These are phyloP conservation scores for Condylura cristata DNA, from an alignment of 2,113 vertebrate species.

Conservation along the genomic window DNA sequence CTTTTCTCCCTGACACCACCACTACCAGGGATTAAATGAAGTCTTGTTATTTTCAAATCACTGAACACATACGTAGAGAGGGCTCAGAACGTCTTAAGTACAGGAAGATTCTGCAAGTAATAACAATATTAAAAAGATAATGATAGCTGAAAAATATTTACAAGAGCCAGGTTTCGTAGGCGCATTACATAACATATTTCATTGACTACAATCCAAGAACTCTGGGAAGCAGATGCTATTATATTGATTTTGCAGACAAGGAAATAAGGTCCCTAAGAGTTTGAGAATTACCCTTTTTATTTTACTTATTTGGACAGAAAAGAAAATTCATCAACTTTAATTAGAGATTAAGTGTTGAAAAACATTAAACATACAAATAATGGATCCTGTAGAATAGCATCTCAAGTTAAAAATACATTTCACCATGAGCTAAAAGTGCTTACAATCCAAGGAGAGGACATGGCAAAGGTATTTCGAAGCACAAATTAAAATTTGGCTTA, in stretches of 20 bases:
- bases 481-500: constrained; percentile 10
- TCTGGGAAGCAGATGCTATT: neutral
- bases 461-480: constrained; percentile 24
- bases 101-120: neutral
- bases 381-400: constrained; percentile 74
- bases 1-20: neutral
- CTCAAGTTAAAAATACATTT: constrained; percentile 81
- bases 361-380: constrained; percentile 71
- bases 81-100: neutral
- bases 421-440: constrained; percentile 78
- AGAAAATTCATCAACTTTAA: constrained; percentile 64
- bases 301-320: constrained; percentile 70
- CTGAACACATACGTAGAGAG: neutral
- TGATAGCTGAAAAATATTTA: neutral
- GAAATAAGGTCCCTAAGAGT: neutral
- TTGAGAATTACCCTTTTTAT: constrained; percentile 70
- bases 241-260: neutral
- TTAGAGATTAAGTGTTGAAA: constrained; percentile 56
- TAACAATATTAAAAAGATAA: neutral
- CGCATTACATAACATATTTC: neutral
- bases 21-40: neutral
- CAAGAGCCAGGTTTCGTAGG: neutral
- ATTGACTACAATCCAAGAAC: neutral
- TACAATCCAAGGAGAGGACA: constrained; percentile 51
- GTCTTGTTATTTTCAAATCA: constrained; percentile 18